These are phyloP conservation scores for Cebus imitator DNA, from an alignment of 2,113 vertebrate species.

Conservation along the genomic window DNA sequence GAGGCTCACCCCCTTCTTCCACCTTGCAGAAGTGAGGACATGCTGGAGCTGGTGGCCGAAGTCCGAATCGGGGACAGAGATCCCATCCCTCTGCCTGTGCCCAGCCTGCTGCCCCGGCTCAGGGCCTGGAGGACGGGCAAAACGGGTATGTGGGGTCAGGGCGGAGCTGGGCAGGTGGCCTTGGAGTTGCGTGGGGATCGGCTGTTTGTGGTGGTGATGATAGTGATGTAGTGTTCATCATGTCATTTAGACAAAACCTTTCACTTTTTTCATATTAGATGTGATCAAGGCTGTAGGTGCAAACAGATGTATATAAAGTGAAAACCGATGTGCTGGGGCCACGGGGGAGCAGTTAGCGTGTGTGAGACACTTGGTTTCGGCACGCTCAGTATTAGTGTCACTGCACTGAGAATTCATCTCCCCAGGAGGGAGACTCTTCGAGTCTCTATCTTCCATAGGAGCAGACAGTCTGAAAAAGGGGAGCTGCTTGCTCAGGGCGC, in stretches of 20 bases:
- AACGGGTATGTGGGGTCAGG: constrained; percentile 68
- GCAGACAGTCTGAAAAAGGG: neutral
- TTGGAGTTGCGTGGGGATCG: rapidly evolving
- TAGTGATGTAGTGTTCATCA: rapidly evolving
- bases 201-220: neutral
- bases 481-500: neutral
- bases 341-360: rapidly evolving
- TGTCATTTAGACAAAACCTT: neutral
- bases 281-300: rapidly evolving
- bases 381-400: neutral
- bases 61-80: constrained; percentile 77
- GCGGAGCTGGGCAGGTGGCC: neutral
- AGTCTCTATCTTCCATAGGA: neutral
- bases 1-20: neutral
- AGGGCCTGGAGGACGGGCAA: constrained; percentile 79
- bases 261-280: neutral
- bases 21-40: constrained; percentile 72
- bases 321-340: rapidly evolving
- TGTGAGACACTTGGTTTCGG: neutral
- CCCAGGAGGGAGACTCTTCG: neutral
- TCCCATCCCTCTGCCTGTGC: constrained; percentile 64
- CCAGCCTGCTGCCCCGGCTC: constrained; percentile 68
- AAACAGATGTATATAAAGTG: rapidly evolving
- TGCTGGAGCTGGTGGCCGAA: constrained; percentile 82
- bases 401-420: neutral